These are phyloP conservation scores for Aegotheles bennettii DNA, from an alignment of 2,113 vertebrate species.

Conservation along the genomic window DNA sequence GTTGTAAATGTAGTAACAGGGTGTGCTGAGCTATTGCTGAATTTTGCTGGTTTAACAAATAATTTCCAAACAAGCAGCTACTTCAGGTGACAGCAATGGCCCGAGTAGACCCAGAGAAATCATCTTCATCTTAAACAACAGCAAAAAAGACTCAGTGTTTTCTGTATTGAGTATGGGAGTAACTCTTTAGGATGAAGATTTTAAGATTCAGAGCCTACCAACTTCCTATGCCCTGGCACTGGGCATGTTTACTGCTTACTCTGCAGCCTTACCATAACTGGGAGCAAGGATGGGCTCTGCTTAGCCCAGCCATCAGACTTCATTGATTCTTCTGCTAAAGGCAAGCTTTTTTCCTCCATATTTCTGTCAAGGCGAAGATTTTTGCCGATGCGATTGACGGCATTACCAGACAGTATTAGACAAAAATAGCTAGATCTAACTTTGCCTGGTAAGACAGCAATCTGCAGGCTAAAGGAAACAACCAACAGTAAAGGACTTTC, in stretches of 20 bases:
- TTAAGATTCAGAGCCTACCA: not conserved
- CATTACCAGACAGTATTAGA: constrained; percentile 99
- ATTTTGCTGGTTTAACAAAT: not conserved
- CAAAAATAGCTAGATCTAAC: constrained; percentile 90
- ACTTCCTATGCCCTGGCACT: fast-evolving
- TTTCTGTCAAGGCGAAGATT: constrained; percentile 41
- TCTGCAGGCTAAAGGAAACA: constrained; percentile 66
- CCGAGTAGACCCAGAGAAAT: not conserved
- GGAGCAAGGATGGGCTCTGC: not conserved
- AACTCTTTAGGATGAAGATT: not conserved
- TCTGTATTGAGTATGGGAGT: not conserved
- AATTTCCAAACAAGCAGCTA: not conserved
- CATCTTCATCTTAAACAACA: not conserved
- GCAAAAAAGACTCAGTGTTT: not conserved
- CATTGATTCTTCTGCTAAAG: not conserved
- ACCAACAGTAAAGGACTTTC: not conserved
- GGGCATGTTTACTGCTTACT: not conserved
- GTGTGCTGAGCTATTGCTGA: fast-evolving
- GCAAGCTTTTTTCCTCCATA: not conserved
- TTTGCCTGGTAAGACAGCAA: constrained; percentile 98
- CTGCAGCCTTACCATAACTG: too few relatives aligned
- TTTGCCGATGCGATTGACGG: constrained; percentile 84
- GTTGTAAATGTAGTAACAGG: not conserved
- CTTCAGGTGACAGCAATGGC: not conserved
- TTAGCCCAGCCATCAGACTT: not conserved